Percentiles rank a stretch among this genome's conserved stretches.
These are phyloP conservation scores for Meloe dianella DNA, from an alignment of 2,888 invertebrate genomes.

Conservation along the genomic window DNA sequence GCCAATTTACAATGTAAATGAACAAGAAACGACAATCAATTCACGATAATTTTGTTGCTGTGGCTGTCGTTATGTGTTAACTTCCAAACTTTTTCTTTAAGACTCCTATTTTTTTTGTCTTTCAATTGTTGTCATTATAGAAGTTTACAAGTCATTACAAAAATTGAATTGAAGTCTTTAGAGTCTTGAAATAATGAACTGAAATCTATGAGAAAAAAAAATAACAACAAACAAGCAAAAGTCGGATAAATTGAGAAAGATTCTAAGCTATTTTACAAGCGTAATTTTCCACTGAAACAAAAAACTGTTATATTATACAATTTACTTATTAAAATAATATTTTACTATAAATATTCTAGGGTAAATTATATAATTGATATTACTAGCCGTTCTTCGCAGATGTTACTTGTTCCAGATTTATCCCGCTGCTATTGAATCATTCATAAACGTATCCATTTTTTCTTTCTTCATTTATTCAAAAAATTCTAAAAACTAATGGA, in stretches of 20 bases:
- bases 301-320: not conserved
- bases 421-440: slow-evolving; percentile 26
- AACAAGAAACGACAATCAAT: not conserved
- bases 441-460: slow-evolving; percentile 23
- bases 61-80: not conserved
- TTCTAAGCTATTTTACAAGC: not conserved
- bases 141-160: not conserved
- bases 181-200: no score
- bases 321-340: slow-evolving; percentile 1
- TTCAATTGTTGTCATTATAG: not conserved
- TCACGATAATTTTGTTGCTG: not conserved
- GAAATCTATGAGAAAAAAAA: no score
- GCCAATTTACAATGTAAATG: slow-evolving; percentile 34
- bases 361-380: slow-evolving; percentile 28
- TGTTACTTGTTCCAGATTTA: slow-evolving; percentile 29
- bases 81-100: not conserved
- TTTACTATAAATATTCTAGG: not conserved
- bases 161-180: no score
- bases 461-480: not conserved
- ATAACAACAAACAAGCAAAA: not conserved
- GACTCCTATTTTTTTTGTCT: not conserved
- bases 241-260: no score
- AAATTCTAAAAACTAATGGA: not conserved
- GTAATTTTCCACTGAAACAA: not conserved
- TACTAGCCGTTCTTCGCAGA: slow-evolving; percentile 16